Evolutionary conservation across 2,113 vertebrate genomes (phyloP).

Genomic region (Poeciliopsis turrubarensis): DNA sequence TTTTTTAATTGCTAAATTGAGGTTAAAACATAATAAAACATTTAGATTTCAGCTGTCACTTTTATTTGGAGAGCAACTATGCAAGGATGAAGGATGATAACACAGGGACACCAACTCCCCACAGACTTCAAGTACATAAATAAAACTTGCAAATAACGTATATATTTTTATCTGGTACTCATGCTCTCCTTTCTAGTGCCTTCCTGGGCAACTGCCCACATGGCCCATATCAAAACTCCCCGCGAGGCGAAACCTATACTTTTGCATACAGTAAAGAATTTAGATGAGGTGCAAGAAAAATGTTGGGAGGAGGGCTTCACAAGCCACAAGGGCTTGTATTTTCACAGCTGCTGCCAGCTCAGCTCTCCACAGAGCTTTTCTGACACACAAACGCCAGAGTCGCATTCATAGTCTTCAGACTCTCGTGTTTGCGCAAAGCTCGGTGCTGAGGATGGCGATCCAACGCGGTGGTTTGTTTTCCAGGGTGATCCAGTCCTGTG

Average conservation of each 20-base stretch:
- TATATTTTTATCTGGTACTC: neutral
- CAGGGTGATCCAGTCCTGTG: conserved; percentile 22
- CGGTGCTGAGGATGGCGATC: conserved; percentile 5
- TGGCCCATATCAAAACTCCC: neutral
- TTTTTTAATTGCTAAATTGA: too few relatives aligned
- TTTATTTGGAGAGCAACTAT: too few relatives aligned
- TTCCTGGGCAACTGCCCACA: neutral
- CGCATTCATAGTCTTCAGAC: conserved; percentile 27
- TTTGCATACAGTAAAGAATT: conserved; percentile 8
- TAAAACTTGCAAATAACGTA: too few relatives aligned
- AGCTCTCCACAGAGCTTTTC: conserved; percentile 28
- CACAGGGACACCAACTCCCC: too few relatives aligned
- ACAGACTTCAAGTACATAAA: too few relatives aligned
- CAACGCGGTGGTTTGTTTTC: conserved; percentile 32
- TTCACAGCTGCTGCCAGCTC: conserved; percentile 68
- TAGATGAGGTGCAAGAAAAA: conserved; percentile 4
- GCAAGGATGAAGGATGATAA: too few relatives aligned
- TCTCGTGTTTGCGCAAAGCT: neutral
- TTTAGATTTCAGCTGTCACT: too few relatives aligned
- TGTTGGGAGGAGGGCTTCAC: conserved; percentile 21
- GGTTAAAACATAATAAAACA: too few relatives aligned
- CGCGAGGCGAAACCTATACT: conserved; percentile 16
- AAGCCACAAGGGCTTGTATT: conserved; percentile 59
- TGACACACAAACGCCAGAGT: conserved; percentile 42
- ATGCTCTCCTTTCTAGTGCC: neutral